phyloP scores from a whole-genome alignment of 2,888 invertebrate species.

The Drosophila maculinotata region DNA sequence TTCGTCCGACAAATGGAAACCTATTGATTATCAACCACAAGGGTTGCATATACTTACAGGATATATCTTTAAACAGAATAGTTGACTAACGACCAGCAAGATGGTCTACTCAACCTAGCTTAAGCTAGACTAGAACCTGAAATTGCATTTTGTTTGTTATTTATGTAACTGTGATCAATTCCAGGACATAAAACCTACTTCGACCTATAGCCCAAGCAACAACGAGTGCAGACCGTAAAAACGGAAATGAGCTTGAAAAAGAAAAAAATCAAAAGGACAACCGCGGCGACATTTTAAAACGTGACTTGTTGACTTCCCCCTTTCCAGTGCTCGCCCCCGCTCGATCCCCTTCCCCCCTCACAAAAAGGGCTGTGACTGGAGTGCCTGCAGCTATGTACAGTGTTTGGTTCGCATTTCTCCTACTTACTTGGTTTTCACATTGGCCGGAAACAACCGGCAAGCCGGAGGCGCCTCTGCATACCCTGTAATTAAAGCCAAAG shows the following conservation, averaged over 20 bases:
- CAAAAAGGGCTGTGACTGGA: neutral
- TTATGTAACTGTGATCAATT: conserved; percentile 34
- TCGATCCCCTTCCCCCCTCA: neutral
- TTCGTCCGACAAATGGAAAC: too few relatives aligned
- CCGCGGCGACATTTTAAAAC: conserved; percentile 73
- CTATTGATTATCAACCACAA: too few relatives aligned
- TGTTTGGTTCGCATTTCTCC: conserved; percentile 62
- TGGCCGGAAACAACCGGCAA: conserved; percentile 21
- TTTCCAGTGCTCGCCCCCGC: neutral
- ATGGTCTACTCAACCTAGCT: too few relatives aligned
- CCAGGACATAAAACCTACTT: conserved; percentile 10
- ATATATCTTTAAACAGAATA: too few relatives aligned
- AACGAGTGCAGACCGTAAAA: conserved; percentile 30
- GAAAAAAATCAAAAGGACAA: conserved; percentile 56
- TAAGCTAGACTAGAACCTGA: neutral
- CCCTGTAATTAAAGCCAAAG: conserved; percentile 8
- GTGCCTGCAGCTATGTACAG: conserved; percentile 57
- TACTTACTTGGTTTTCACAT: conserved; percentile 52
- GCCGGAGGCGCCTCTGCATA: conserved; percentile 24
- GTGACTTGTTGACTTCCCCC: conserved; percentile 54
- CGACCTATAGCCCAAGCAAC: neutral
- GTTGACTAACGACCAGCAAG: too few relatives aligned
- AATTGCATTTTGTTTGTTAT: conserved; percentile 10
- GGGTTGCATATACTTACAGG: too few relatives aligned
- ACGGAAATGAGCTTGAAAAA: conserved; percentile 68